A percentile compares a stretch with the other conserved stretches of the same genome.
phyloP scores from a whole-genome alignment of 2,888 invertebrate species.

The Nymphalis urticae region DNA sequence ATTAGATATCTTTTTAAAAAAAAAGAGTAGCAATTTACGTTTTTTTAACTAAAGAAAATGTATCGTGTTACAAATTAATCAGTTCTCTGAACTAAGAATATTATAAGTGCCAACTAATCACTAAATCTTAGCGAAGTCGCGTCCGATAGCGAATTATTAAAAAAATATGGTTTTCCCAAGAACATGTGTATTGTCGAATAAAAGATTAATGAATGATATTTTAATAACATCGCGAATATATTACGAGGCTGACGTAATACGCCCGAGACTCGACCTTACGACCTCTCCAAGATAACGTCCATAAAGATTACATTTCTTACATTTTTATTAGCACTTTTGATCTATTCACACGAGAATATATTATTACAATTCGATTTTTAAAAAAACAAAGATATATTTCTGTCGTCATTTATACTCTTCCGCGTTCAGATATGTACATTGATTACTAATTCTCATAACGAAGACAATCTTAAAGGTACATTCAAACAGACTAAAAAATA shows the following conservation, averaged over 20 bases:
- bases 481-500: neutral
- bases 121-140: neutral
- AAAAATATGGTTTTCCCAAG: conserved; percentile 37
- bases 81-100: neutral
- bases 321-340: conserved; percentile 38
- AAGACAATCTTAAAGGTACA: neutral
- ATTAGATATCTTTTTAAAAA: too few relatives aligned
- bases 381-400: conserved; percentile 25
- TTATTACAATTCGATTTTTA: conserved; percentile 31
- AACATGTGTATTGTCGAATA: conserved; percentile 31
- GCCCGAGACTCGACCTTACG: conserved; percentile 37
- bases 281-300: conserved; percentile 39
- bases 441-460: too few relatives aligned
- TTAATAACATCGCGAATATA: conserved; percentile 38
- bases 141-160: conserved; percentile 14
- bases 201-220: conserved; percentile 40
- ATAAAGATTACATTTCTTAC: conserved; percentile 38
- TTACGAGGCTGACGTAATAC: conserved; percentile 42
- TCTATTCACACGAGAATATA: conserved; percentile 31
- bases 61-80: too few relatives aligned
- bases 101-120: neutral
- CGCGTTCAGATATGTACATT: neutral
- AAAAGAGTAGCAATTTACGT: too few relatives aligned
- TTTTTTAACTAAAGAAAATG: too few relatives aligned
- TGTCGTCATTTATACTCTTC: conserved; percentile 10